A percentile compares a stretch with the other conserved stretches of the same genome.
These are phyloP conservation scores for Catostomus latipinnis DNA, from an alignment of 2,797 vertebrate species.

Conservation along the genomic window DNA sequence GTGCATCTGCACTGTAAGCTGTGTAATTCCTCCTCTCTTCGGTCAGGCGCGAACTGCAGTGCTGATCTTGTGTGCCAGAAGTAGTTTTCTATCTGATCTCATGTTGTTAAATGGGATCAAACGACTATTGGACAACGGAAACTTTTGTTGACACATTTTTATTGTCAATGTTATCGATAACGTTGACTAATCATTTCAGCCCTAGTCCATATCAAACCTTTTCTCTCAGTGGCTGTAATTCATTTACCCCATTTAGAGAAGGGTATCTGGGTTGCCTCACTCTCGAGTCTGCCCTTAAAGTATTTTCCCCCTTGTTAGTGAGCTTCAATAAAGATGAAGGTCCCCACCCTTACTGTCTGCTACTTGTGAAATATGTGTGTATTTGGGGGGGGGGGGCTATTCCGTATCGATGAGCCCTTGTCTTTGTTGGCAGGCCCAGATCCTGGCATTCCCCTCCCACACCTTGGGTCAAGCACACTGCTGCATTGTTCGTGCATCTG, in stretches of 20 bases:
- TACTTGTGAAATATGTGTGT: slow-evolving; percentile 54
- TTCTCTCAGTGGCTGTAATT: slow-evolving; percentile 46
- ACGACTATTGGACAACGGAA: no score
- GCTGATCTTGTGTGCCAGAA: no score
- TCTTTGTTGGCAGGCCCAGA: slow-evolving; percentile 80
- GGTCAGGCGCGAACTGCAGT: no score
- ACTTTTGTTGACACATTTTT: no score
- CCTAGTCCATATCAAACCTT: slow-evolving; percentile 43
- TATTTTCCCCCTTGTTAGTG: slow-evolving; percentile 47
- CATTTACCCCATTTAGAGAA: slow-evolving; percentile 47
- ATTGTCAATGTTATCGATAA: no score
- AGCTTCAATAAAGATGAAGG: slow-evolving; percentile 28
- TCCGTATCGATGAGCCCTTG: slow-evolving; percentile 58
- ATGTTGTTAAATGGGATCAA: no score
- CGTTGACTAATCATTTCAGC: slow-evolving; percentile 21
- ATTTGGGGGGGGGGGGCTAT: slow-evolving; percentile 37
- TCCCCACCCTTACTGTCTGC: slow-evolving; percentile 60
- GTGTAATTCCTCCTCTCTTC: no score
- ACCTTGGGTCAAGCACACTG: slow-evolving; percentile 85
- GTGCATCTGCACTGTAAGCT: no score
- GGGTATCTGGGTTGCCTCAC: slow-evolving; percentile 60
- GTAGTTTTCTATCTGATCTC: no score
- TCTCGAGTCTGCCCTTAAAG: slow-evolving; percentile 53
- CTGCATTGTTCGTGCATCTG: slow-evolving; percentile 80
- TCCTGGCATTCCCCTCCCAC: slow-evolving; percentile 80